Evolutionary conservation across 2,113 vertebrate genomes (phyloP), one percentile per base, ranked within the genome.

Genomic region (Clarias macrocephalus): DNA sequence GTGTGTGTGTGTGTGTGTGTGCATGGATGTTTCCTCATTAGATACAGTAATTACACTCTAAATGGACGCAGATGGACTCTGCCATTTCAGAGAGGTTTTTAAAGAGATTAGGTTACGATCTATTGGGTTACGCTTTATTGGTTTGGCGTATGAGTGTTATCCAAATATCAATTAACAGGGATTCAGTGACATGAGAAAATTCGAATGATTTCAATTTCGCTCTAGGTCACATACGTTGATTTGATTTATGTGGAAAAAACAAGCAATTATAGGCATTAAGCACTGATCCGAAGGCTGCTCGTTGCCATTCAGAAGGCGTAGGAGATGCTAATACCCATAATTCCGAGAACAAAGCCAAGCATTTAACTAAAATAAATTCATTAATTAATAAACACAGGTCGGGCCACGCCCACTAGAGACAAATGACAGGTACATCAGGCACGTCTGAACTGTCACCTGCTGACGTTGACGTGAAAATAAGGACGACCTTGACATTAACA

Each of bases 51-150:
- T 80, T 33, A 80, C 56, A 80, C 28, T 80, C 18, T 33, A 60
- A 80, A 80, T 25, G 77, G 56, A 60, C 33, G 77, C 77, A 80
- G 77, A 80, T 60, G 77, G 54, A 60, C 76, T 80, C 54, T 1
- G 77, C 56, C 54, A 80, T 56, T 80, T 80, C 77, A 60, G 56
- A 59, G 77, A 80, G 77, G 18, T 60, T 80, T n/a, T 59, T 59
- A 21, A 80, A 33, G 28, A 59, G 77, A 80, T 80, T 11, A 2
- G 28, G 77, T 80, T 80, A 60, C 56, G 23, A 28, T 80, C 28
- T 80, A 80, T 80, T 59, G 54, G n/a, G 52, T 57, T 79, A 30
- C 54, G 18, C 54, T 28, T 28, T 79, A 28, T 30, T 19, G 75
- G 54, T 54, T 11, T 57, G 54, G 76, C 3, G 57, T 57, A 19